Base-by-base conservation (phyloP, 2,888 invertebrate species). In the Ischnus inquisitorius region DNA sequence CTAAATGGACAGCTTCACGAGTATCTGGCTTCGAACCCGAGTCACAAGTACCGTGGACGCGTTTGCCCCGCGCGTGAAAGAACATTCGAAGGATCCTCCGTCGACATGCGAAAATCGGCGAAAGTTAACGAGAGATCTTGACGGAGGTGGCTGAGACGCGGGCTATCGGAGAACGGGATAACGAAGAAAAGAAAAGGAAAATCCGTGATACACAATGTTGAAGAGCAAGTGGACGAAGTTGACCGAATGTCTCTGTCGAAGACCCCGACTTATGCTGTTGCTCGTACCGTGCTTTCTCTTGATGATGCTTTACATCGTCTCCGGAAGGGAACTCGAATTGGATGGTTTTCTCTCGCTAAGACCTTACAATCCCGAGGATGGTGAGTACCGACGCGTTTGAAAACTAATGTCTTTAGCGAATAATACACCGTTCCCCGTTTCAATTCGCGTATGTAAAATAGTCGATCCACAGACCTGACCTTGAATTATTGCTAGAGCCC, bases 301-400 rank as follows among this genome's bases (percentile, higher is more conserved):
- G 14, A 84, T 90, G 8, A 91, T 90, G 6, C 88, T 93, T 12
- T 93, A 92, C 82, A 85, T 90, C 1, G 85, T 90, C 25, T 88
- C 90, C 41, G 87, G 87, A 16, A 87, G 81, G 43, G 89, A 88
- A 57, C 83, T 85, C 41, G 88, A 89, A 5, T 88, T 88, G 25
- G 89, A 90, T 12, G 86, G 79, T 60, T 78, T 89, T 3, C 88
- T 88, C 14, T 90, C 89, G 12, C 77, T 83, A 22, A 64, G 77
- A 19, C 43, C 71, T 16, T 82, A 86, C 79, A 83, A 79, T 67
- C 6, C 65, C 16, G 79, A 82, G 34, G 84, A 80, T 51, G 87
- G 88, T 87, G 48, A 87, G 87, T 68, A 48, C 67, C 19, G n/a
- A 3, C 46, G n/a, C 0, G 2, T 46, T 34, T 34, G 5, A 6